Evolutionary conservation across 2,797 vertebrate genomes (phyloP).

Genomic region (Pantherophis alleghaniensis): DNA sequence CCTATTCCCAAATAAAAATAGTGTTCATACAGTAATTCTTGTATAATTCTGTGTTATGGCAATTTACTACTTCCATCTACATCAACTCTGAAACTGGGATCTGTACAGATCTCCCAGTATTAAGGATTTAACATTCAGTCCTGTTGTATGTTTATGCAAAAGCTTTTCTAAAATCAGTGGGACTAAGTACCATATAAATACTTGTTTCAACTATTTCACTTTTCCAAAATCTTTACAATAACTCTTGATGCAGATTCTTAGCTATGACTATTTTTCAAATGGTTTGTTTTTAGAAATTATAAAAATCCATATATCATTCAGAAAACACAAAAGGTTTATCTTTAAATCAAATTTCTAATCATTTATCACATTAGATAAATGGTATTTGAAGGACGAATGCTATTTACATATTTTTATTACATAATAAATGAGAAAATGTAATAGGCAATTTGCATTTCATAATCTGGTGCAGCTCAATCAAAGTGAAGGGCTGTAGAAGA

Average conservation of each 20-base stretch:
- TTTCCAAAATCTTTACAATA: not conserved
- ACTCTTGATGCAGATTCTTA: not conserved
- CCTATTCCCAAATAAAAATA: not conserved
- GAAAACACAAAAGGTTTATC: constrained; percentile 46
- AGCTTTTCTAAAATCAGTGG: not conserved
- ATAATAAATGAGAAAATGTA: constrained; percentile 51
- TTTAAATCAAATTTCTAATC: constrained; percentile 39
- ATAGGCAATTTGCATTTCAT: constrained; percentile 34
- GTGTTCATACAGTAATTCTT: not conserved
- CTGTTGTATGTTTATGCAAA: not conserved
- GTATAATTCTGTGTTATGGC: not conserved
- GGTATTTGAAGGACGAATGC: constrained; percentile 53
- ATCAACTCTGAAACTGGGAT: not conserved
- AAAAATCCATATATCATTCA: constrained; percentile 56
- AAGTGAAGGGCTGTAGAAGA: constrained; percentile 33
- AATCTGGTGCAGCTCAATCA: not conserved
- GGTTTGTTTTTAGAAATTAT: constrained; percentile 46
- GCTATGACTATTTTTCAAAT: not conserved
- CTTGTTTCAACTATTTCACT: not conserved
- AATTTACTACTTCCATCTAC: not conserved
- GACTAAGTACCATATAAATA: not conserved
- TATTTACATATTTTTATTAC: constrained; percentile 70
- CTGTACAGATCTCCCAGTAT: not conserved
- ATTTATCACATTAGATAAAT: constrained; percentile 62
- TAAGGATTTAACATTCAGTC: not conserved